Percentiles rank a stretch among this genome's conserved stretches.
Conservation (phyloP, 2,888 invertebrate genomes). For the Rotaria sp. region DNA sequence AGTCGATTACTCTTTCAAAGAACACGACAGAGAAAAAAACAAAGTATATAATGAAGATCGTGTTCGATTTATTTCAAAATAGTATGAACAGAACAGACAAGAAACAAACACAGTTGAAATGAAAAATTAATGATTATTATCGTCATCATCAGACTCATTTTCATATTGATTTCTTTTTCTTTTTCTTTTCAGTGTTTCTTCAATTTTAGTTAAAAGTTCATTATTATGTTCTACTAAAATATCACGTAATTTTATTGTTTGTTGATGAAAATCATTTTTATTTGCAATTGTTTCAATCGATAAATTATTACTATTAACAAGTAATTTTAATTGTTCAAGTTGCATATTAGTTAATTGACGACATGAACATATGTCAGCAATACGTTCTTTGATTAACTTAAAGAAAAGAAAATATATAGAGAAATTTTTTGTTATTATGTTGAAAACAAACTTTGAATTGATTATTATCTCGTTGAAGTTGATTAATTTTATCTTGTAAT, state of each 20-base stretch:
- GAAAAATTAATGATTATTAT: neutral
- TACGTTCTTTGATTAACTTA: neutral
- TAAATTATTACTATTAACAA: neutral
- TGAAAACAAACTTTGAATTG: neutral
- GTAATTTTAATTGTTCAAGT: neutral
- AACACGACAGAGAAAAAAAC: no score
- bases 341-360: neutral
- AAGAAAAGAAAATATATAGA: neutral
- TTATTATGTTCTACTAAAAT: neutral
- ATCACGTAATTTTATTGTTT: neutral
- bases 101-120: neutral
- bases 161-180: neutral
- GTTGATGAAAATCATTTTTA: constrained; percentile 11
- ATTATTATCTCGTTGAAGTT: neutral
- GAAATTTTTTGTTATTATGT: neutral
- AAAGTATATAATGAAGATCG: no score
- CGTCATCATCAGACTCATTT: neutral
- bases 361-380: neutral
- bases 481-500: neutral
- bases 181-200: neutral
- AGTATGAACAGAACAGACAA: neutral
- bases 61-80: neutral
- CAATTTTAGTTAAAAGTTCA: neutral
- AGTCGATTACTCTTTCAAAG: no score
- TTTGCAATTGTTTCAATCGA: neutral